Percentiles rank a stretch among this genome's conserved stretches.
These are phyloP conservation scores for Erethizon dorsatum DNA, from an alignment of 2,797 vertebrate genomes.

Conservation along the genomic window DNA sequence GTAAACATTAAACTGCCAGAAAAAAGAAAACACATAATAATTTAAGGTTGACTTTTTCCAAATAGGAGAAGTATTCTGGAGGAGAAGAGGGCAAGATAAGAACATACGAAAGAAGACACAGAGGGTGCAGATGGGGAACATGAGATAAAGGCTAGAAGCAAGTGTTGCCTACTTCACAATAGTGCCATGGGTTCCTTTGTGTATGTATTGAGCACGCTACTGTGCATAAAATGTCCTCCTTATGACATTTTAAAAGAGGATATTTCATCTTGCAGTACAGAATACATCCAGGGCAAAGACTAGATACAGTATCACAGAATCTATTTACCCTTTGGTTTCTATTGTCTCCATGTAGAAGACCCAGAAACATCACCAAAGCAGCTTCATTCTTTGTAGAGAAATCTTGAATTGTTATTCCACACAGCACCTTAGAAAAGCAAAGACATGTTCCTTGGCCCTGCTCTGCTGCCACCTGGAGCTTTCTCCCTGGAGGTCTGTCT, in stretches of 20 bases:
- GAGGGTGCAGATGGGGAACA: neutral
- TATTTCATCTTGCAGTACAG: neutral
- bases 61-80: neutral
- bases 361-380: neutral
- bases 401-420: neutral
- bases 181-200: accelerated
- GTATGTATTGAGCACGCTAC: neutral
- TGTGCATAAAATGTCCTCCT: neutral
- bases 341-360: neutral
- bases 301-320: neutral
- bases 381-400: neutral
- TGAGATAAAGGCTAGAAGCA: neutral
- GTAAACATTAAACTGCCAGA: neutral
- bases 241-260: neutral
- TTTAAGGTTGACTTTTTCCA: neutral
- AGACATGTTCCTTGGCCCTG: neutral
- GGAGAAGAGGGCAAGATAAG: accelerated
- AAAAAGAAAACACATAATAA: neutral
- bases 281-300: slow-evolving; percentile 18
- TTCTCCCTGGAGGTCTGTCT: neutral
- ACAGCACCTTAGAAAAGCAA: neutral
- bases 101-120: neutral
- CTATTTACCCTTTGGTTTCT: neutral
- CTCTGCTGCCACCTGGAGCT: neutral
- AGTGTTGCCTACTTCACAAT: neutral